Conservation (phyloP, 2,113 vertebrate genomes). For the Cryptoleucopteryx plumbea region DNA sequence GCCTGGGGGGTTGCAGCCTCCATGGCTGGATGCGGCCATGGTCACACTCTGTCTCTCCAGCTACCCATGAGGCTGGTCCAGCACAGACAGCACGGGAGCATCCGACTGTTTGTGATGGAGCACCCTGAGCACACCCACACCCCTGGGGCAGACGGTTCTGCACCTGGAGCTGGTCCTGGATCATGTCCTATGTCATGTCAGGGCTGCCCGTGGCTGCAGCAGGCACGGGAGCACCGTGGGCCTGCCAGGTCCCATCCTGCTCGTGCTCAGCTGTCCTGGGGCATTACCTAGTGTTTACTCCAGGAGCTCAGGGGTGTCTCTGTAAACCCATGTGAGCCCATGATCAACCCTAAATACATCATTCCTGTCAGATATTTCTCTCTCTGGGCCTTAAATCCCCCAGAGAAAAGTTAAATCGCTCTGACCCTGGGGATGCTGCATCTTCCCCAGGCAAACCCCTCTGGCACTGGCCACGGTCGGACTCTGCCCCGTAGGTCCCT, state of each 20-base stretch:
- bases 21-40: accelerated
- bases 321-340: accelerated
- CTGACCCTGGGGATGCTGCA: background rate
- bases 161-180: background rate
- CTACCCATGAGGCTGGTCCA: accelerated
- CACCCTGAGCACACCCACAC: background rate
- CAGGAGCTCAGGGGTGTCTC: background rate
- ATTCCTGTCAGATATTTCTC: background rate
- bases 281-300: no score
- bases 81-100: accelerated
- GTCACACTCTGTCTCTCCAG: accelerated
- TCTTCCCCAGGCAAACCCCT: background rate
- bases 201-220: background rate
- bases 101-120: accelerated
- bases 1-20: background rate
- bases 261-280: background rate
- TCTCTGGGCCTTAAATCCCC: background rate
- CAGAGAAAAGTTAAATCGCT: background rate
- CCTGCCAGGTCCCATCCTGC: background rate
- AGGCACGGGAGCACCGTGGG: accelerated
- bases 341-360: background rate
- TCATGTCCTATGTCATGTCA: accelerated
- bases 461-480: accelerated
- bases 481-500: background rate
- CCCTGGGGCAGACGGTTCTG: background rate